Evolutionary conservation across 2,888 invertebrate genomes (phyloP).

Genomic region (Melipona beecheii): DNA sequence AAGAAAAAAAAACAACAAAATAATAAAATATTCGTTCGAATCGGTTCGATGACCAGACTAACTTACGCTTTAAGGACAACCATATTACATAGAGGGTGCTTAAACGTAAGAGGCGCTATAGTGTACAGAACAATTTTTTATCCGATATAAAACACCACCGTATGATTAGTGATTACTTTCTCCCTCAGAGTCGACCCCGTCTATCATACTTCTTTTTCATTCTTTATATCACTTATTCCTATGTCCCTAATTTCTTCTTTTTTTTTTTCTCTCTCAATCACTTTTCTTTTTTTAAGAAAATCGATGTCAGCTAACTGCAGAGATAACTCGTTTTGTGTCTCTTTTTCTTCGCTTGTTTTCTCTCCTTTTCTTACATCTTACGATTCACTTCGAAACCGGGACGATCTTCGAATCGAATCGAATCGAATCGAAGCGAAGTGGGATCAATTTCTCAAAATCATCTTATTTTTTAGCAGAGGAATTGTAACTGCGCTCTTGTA

Average conservation of each 20-base stretch:
- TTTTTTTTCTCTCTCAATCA: neutral
- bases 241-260: neutral
- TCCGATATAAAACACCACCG: slow-evolving; percentile 1
- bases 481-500: slow-evolving; percentile 56
- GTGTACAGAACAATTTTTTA: slow-evolving; percentile 21
- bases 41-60: slow-evolving; percentile 11
- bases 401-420: slow-evolving; percentile 3
- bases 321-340: neutral
- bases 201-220: neutral
- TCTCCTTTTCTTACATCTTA: too few species aligned
- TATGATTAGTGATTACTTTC: neutral
- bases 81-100: slow-evolving; percentile 31
- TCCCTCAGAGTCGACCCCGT: neutral
- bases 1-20: neutral
- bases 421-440: neutral
- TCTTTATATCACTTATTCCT: neutral
- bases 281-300: neutral
- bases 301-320: neutral
- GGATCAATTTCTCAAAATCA: slow-evolving; percentile 20
- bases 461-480: slow-evolving; percentile 29
- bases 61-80: neutral
- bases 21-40: neutral
- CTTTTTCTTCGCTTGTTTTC: too few species aligned
- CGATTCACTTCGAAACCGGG: slow-evolving; percentile 16
- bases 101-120: slow-evolving; percentile 23